Evolutionary conservation across 2,797 vertebrate genomes (phyloP).

Genomic region (Hydrocynus forskahlii): DNA sequence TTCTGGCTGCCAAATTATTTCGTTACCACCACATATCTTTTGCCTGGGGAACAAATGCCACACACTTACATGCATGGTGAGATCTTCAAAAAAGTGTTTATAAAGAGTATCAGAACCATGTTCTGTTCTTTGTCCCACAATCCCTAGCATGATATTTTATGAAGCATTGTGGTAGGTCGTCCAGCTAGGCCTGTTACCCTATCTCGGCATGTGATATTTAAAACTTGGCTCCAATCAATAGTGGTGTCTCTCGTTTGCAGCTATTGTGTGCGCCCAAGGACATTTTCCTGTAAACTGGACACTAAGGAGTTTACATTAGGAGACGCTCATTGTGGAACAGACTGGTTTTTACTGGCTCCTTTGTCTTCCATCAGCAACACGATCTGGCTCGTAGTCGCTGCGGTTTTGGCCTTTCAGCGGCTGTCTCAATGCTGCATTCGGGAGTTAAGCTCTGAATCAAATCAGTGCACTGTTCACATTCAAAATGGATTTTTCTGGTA

Average conservation of each 20-base stretch:
- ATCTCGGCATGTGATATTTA: slow-evolving; percentile 75
- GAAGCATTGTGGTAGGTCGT: slow-evolving; percentile 76
- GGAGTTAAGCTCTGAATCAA: slow-evolving; percentile 73
- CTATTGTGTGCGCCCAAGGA: slow-evolving; percentile 73
- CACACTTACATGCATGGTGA: neutral
- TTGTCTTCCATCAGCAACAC: slow-evolving; percentile 75
- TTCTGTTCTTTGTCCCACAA: slow-evolving; percentile 69
- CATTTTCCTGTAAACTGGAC: slow-evolving; percentile 79
- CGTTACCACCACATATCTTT: neutral
- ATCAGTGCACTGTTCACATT: slow-evolving; percentile 75
- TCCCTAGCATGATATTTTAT: slow-evolving; percentile 70
- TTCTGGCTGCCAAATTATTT: slow-evolving; percentile 1
- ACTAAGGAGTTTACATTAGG: slow-evolving; percentile 74
- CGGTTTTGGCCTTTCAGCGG: slow-evolving; percentile 76
- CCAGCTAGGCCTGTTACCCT: slow-evolving; percentile 65
- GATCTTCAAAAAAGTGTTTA: slow-evolving; percentile 47
- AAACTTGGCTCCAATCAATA: slow-evolving; percentile 75
- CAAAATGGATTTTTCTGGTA: slow-evolving; percentile 70
- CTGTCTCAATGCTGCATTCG: slow-evolving; percentile 72
- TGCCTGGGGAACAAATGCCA: neutral
- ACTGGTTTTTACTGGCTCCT: slow-evolving; percentile 76
- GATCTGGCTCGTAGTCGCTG: slow-evolving; percentile 70
- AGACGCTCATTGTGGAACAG: slow-evolving; percentile 73
- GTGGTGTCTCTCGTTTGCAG: slow-evolving; percentile 70
- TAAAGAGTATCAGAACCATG: slow-evolving; percentile 65